Evolutionary conservation across 2,797 vertebrate genomes (phyloP).

Genomic region (Aratinga solstitialis): DNA sequence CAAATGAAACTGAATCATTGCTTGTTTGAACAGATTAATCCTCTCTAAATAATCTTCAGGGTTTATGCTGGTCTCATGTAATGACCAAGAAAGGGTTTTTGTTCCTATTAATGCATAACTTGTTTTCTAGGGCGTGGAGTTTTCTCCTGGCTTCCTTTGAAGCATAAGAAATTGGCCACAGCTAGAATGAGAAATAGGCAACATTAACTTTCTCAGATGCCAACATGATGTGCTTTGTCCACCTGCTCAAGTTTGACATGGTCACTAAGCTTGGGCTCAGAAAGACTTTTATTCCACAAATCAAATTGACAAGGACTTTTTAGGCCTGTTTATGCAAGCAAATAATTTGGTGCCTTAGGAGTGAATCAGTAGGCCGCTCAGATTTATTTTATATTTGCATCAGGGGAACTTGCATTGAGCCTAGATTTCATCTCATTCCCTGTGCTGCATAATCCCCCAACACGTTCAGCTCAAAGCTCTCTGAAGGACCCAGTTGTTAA

Average conservation of each 20-base stretch:
- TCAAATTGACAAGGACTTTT: not conserved
- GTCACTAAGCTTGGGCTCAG: not conserved
- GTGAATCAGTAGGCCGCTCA: not conserved
- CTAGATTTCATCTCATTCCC: not conserved
- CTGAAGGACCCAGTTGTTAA: not conserved
- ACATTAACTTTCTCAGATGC: not conserved
- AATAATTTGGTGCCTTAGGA: not conserved
- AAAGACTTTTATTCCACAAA: not conserved
- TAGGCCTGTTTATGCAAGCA: not conserved
- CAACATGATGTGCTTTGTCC: not conserved
- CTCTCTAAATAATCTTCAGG: not conserved
- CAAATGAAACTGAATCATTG: not conserved
- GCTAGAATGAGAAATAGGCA: not conserved
- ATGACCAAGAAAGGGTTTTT: not conserved
- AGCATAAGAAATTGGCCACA: not conserved
- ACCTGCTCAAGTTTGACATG: not conserved
- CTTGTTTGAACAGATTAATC: constrained; percentile 12
- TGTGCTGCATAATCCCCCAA: not conserved
- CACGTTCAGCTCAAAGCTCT: not conserved
- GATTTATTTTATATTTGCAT: not conserved
- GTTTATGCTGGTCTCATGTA: not conserved
- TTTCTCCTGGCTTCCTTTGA: not conserved
- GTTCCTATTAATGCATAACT: not conserved
- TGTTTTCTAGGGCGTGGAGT: not conserved
- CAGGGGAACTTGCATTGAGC: not conserved